These are phyloP conservation scores for Ochotona princeps DNA, from an alignment of 2,113 vertebrate genomes.

Conservation along the genomic window DNA sequence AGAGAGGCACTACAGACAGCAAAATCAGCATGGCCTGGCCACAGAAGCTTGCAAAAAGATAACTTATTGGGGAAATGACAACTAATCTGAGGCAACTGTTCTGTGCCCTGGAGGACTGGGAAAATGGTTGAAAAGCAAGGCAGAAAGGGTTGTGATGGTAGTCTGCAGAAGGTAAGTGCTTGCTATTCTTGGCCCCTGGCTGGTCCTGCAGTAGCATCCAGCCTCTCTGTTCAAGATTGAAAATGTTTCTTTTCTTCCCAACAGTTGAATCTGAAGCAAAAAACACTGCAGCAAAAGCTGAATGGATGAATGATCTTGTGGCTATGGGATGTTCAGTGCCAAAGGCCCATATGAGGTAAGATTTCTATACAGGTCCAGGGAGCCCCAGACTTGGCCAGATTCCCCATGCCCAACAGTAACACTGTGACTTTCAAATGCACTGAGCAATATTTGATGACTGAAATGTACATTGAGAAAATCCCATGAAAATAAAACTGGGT, in stretches of 20 bases:
- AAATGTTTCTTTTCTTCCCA: not conserved
- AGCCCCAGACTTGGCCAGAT: not conserved
- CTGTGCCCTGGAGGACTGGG: not conserved
- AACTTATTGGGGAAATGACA: not conserved
- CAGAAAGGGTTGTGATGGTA: not conserved
- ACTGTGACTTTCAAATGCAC: not conserved
- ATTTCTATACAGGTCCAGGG: not conserved
- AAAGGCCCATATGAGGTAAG: accelerated
- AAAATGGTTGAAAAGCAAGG: not conserved
- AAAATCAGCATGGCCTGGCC: not conserved
- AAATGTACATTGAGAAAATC: constrained; percentile 11
- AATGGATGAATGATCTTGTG: not conserved
- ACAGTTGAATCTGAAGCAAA: not conserved
- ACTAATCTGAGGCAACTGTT: not conserved
- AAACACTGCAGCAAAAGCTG: not conserved
- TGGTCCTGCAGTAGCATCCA: not conserved
- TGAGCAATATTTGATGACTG: not conserved
- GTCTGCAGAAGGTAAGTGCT: not conserved
- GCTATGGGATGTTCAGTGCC: not conserved
- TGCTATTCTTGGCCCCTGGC: not conserved
- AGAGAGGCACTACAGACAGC: not conserved
- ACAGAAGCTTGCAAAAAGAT: not conserved
- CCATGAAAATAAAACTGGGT: not conserved
- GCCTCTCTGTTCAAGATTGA: not conserved
- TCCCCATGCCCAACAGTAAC: not conserved